Evolutionary conservation across 2,888 invertebrate species (phyloP), one percentile per base, ranked within the genome.

Genomic region (Phlogophora meticulosa): DNA sequence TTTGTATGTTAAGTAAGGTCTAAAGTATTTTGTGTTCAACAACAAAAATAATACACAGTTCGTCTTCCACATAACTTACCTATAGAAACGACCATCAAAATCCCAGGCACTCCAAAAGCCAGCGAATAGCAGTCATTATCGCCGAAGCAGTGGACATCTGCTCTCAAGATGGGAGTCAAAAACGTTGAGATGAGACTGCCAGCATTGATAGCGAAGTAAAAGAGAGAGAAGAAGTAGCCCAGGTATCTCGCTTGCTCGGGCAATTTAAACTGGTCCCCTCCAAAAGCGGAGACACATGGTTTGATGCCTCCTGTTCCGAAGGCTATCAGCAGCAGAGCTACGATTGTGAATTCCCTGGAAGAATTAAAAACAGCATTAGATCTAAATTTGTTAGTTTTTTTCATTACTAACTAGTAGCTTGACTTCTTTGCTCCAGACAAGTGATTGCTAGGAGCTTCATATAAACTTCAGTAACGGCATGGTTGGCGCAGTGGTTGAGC

Each of bases 251-350:
- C 97, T 93, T 99, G 98, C 77, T 98, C 97, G 0, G 98, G 98
- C 53, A 98, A 82, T 53, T 96, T 95, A 91, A 99, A 99, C 92
- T 99, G 99, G 90, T 99, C 99, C 0, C 99, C 99, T 0, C 99
- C 99, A 90, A 99, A 99, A 0, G 99, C 98, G 0, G 98, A 96
- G 0, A 99, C 99, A 87, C 99, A 99, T 0, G 99, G 99, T 88
- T 99, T 99, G 82, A 99, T 99, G 1, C 99, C 99, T 1, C 99
- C 99, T 0, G 99, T 98, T 0, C 99, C 99, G 15, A 99, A 84
- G 0, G 98, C 98, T 83, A 99, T 98, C 32, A 98, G 91, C 0
- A 97, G 80, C 17, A 98, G 92, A 0, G 97, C 97, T 24, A 97
- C 3, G 32, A 97, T 95, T n/a, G 97, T 96, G 53, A 96, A 96